These are phyloP conservation scores for Parapristionchus giblindavisi DNA, from an alignment of 2,888 invertebrate species.

Conservation along the genomic window DNA sequence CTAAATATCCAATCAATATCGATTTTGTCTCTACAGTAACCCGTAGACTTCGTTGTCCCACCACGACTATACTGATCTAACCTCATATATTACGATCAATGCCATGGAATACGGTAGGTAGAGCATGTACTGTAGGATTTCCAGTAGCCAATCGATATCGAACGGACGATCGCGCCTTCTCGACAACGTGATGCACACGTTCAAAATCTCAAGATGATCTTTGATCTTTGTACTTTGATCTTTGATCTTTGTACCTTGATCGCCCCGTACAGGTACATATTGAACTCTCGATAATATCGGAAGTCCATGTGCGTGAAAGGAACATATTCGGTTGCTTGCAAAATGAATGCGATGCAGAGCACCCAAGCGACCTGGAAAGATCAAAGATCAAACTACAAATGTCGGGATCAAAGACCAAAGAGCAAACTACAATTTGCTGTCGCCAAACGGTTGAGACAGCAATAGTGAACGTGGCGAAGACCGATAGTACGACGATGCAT, in stretches of 20 bases:
- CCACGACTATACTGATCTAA: constrained; percentile 50
- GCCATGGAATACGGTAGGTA: constrained; percentile 64
- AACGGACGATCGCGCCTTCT: constrained; percentile 40
- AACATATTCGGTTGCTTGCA: constrained; percentile 44
- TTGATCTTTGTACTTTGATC: neutral
- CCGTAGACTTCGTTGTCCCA: neutral
- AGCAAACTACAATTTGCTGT: neutral
- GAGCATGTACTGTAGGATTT: constrained; percentile 53
- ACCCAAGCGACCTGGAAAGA: constrained; percentile 1
- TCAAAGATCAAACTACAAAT: neutral
- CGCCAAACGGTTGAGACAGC: neutral
- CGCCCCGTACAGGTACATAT: constrained; percentile 64
- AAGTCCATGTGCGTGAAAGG: constrained; percentile 53
- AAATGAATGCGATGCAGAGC: constrained; percentile 25
- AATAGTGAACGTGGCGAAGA: neutral
- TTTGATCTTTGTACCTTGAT: constrained; percentile 52
- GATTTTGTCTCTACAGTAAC: neutral
- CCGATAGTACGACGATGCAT: neutral
- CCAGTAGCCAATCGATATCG: constrained; percentile 30
- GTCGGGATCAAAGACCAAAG: constrained; percentile 15
- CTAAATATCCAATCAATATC: neutral
- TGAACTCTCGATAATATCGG: constrained; percentile 65
- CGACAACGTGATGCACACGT: constrained; percentile 54
- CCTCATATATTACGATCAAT: constrained; percentile 65
- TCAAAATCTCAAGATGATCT: constrained; percentile 49